Evolutionary conservation across 2,888 invertebrate genomes (phyloP).

Genomic region (Cyclophora albipunctata): DNA sequence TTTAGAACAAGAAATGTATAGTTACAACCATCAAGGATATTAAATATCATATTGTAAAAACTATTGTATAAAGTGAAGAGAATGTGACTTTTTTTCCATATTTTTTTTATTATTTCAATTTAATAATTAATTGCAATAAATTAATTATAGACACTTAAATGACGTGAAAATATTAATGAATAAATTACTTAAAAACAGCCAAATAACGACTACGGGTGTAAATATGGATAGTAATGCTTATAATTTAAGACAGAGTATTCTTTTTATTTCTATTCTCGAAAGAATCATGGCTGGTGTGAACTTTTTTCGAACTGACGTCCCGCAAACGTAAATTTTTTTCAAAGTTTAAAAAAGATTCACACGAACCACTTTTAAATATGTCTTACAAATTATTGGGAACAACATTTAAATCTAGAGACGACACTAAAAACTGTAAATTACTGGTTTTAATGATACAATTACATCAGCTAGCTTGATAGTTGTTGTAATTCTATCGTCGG

Average conservation of each 20-base stretch:
- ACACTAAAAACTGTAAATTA: constrained; percentile 46
- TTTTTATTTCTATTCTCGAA: constrained; percentile 49
- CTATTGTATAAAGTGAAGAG: constrained; percentile 76
- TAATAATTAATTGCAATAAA: constrained; percentile 68
- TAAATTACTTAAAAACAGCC: constrained; percentile 71
- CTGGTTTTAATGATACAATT: constrained; percentile 15
- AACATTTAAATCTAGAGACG: constrained; percentile 65
- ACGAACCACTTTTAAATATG: constrained; percentile 34
- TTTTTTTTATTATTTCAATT: constrained; percentile 61
- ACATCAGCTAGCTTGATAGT: constrained; percentile 10
- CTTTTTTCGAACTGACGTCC: constrained; percentile 42
- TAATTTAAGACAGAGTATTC: constrained; percentile 71
- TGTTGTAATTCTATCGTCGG: constrained; percentile 7
- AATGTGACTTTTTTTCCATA: constrained; percentile 68
- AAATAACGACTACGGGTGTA: constrained; percentile 70
- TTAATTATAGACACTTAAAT: constrained; percentile 74
- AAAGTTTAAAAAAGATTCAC: constrained; percentile 34
- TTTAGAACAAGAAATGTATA: constrained; percentile 78
- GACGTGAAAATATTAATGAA: constrained; percentile 71
- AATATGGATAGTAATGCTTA: constrained; percentile 72
- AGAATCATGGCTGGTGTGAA: constrained; percentile 41
- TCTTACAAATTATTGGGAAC: constrained; percentile 71
- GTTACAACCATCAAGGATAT: constrained; percentile 77
- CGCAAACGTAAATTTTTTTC: constrained; percentile 22
- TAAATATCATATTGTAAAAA: constrained; percentile 77